Percentiles rank a stretch among this genome's conserved stretches.
Evolutionary conservation across 2,888 invertebrate genomes (phyloP).

Genomic region (Ennomos quercinarius): DNA sequence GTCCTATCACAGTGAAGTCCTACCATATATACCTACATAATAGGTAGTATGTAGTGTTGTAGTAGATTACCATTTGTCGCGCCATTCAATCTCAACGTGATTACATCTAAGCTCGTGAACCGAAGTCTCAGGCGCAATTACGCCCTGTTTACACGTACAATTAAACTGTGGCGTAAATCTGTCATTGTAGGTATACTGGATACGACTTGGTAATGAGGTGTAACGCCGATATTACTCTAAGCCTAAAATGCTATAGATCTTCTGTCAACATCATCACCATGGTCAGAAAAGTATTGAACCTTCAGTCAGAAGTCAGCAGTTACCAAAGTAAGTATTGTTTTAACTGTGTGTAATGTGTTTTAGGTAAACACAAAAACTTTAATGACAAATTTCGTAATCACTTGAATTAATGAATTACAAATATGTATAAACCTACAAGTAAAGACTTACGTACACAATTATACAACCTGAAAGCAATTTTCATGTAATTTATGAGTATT

Average conservation of each 20-base stretch:
- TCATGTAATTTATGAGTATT: slow-evolving; percentile 43
- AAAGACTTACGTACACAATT: too few relatives aligned
- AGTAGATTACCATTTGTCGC: not conserved
- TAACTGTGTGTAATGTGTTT: too few relatives aligned
- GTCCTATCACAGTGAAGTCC: too few relatives aligned
- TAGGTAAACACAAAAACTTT: not conserved
- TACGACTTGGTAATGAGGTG: slow-evolving; percentile 3
- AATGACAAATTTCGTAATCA: slow-evolving; percentile 15
- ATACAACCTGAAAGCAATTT: slow-evolving; percentile 40
- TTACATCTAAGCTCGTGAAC: slow-evolving; percentile 20
- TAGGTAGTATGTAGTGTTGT: too few relatives aligned
- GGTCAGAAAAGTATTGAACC: too few relatives aligned
- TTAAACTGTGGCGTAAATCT: slow-evolving; percentile 10
- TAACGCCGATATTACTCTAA: too few relatives aligned
- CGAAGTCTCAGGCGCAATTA: slow-evolving; percentile 33
- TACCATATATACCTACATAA: too few relatives aligned
- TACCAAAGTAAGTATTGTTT: too few relatives aligned
- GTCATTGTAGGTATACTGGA: slow-evolving; percentile 1
- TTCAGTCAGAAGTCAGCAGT: too few relatives aligned
- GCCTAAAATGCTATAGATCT: too few relatives aligned
- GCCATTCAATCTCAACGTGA: slow-evolving; percentile 8
- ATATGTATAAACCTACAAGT: slow-evolving; percentile 31
- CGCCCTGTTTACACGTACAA: slow-evolving; percentile 27
- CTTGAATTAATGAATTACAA: too few relatives aligned
- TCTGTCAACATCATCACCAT: too few relatives aligned